Evolutionary conservation across 2,888 invertebrate species (phyloP), one percentile per base, ranked within the genome.

Genomic region (Trachelus stipa): DNA sequence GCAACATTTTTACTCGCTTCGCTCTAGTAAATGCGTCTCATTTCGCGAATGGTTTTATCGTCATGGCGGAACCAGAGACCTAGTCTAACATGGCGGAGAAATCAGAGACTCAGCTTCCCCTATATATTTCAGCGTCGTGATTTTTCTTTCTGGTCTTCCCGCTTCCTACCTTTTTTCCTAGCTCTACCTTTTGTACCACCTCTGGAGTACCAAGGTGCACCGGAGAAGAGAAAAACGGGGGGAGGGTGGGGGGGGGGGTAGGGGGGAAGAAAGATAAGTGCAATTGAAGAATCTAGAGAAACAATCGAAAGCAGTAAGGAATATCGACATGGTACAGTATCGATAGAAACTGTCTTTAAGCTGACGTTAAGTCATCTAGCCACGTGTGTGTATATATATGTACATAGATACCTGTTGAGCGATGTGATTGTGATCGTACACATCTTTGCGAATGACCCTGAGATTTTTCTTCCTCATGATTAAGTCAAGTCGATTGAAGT

Each of bases 391-490:
- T 35, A 12, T 35, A 1, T 35, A 3, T 35, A 35, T 35, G 35
- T 23, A 56, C 9, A 56, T 9, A 31, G 35, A 76, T 87, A 89
- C 88, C 88, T 88, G 89, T 77, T 85, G 85, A 56, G 23, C 6
- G 77, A 81, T 75, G 77, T 83, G 85, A 77, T 76, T 82, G 80
- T 85, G 85, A 74, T 89, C 86, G 84, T 85, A 87, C 82, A 87
- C 85, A 83, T 91, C 89, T 78, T 91, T 91, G 81, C 91, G 91
- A 79, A 91, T 79, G 76, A 91, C 90, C 78, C 88, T 85, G 15
- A 88, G 85, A 76, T 91, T 91, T 85, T 91, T 91, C 83, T 91
- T 91, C 88, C 91, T 90, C 91, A 91, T 91, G 77, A 76, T 79
- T 37, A 37, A 31, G 74, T 74, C 31, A 74, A 71, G 33, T 71